Evolutionary conservation across 92 coral and sea anemone genomes (phyloP).

Genomic region (Epizoanthus fatuus): DNA sequence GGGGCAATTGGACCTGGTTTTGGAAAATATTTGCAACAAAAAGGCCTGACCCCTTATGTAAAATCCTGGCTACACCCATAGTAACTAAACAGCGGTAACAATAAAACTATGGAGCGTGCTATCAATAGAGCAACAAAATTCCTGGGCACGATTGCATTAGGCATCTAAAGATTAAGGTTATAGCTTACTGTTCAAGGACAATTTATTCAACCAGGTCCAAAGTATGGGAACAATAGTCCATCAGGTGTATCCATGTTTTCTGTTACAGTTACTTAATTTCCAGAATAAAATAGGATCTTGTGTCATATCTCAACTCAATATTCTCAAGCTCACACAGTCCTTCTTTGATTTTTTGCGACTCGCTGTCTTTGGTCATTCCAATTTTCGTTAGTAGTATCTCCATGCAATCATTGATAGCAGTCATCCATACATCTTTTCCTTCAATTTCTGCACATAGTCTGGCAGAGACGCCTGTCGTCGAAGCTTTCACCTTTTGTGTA

Average conservation of each 20-base stretch:
- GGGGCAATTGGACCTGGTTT: no score
- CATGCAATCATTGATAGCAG: slow-evolving; percentile 23
- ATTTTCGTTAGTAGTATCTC: slow-evolving; percentile 1
- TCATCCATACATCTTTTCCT: slow-evolving; percentile 21
- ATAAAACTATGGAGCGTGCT: background rate
- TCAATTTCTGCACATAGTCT: slow-evolving; percentile 20
- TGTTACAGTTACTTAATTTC: background rate
- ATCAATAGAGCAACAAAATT: slow-evolving; percentile 6
- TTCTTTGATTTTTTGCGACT: background rate
- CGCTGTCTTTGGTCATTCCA: background rate
- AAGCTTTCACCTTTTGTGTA: slow-evolving; percentile 20
- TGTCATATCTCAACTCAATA: background rate
- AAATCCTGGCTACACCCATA: slow-evolving; percentile 5
- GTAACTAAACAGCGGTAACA: background rate
- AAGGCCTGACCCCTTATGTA: background rate
- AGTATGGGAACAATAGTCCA: background rate
- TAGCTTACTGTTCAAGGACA: background rate
- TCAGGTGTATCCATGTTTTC: slow-evolving; percentile 6
- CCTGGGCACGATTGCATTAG: slow-evolving; percentile 17
- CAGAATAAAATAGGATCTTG: slow-evolving; percentile 8
- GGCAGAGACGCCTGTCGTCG: slow-evolving; percentile 19
- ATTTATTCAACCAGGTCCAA: background rate
- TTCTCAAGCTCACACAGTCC: background rate
- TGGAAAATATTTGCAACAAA: no score
- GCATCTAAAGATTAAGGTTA: background rate